These are phyloP conservation scores for Amiota minor DNA, from an alignment of 2,888 invertebrate species.

Conservation along the genomic window DNA sequence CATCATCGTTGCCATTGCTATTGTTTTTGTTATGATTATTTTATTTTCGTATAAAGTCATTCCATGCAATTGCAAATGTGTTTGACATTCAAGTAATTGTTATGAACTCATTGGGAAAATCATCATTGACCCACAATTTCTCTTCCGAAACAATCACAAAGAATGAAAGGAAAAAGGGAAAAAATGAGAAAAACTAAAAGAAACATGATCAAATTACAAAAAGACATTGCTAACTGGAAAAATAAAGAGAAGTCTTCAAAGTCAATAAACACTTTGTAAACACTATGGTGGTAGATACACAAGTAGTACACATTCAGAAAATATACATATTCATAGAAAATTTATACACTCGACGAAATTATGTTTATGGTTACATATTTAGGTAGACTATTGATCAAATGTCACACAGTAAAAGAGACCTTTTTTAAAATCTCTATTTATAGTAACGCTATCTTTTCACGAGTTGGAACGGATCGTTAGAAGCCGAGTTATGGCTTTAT, in stretches of 20 bases:
- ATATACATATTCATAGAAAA: too few relatives aligned
- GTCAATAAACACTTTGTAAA: neutral
- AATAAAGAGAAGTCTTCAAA: neutral
- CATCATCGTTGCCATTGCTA: neutral
- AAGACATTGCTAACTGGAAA: neutral
- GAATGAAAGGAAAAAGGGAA: neutral
- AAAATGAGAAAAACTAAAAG: neutral
- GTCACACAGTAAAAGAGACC: too few relatives aligned
- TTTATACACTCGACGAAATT: too few relatives aligned
- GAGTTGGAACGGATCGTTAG: too few relatives aligned
- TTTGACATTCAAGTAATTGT: slow-evolving; percentile 54
- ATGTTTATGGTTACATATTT: too few relatives aligned
- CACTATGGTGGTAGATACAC: neutral
- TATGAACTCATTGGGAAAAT: slow-evolving; percentile 58
- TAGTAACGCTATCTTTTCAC: too few relatives aligned
- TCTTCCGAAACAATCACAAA: neutral
- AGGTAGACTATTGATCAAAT: too few relatives aligned
- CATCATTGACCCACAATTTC: slow-evolving; percentile 1
- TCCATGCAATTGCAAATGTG: slow-evolving; percentile 29
- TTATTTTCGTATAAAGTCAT: slow-evolving; percentile 24
- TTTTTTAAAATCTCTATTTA: too few relatives aligned
- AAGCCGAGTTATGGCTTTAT: too few relatives aligned
- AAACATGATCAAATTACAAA: neutral
- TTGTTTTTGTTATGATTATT: neutral
- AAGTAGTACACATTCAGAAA: too few relatives aligned